Percentiles rank a stretch among this genome's conserved stretches.
phyloP scores from a whole-genome alignment of 2,113 vertebrate genomes.

The Piaya cayana region DNA sequence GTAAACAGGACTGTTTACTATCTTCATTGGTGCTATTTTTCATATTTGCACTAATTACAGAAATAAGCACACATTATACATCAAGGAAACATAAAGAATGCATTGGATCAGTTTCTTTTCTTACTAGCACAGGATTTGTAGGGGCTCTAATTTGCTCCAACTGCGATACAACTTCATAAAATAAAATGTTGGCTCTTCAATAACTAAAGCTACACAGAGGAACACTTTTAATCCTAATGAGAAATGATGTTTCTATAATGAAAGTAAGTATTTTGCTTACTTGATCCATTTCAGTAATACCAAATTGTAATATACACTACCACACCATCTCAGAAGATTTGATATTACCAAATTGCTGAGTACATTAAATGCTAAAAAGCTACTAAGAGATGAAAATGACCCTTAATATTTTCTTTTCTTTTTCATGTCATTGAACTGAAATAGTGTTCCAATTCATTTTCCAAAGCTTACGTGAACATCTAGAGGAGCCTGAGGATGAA shows the following conservation, averaged over 20 bases:
- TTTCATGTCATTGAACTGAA: background rate
- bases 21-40: background rate
- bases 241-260: background rate
- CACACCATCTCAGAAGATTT: background rate
- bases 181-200: background rate
- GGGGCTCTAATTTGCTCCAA: background rate
- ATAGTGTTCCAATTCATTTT: background rate
- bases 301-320: background rate
- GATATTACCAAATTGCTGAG: background rate
- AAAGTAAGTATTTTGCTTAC: background rate
- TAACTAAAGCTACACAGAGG: background rate
- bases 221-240: background rate
- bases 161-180: background rate
- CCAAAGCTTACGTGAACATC: background rate
- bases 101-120: background rate
- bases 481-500: background rate
- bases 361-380: background rate
- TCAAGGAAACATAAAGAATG: background rate
- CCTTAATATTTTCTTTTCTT: background rate
- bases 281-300: background rate
- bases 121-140: background rate
- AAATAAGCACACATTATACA: background rate
- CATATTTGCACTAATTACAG: background rate
- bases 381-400: background rate
- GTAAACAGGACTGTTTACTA: background rate